Conservation (phyloP, 2,113 vertebrate genomes). For the Aegotheles bennettii region DNA sequence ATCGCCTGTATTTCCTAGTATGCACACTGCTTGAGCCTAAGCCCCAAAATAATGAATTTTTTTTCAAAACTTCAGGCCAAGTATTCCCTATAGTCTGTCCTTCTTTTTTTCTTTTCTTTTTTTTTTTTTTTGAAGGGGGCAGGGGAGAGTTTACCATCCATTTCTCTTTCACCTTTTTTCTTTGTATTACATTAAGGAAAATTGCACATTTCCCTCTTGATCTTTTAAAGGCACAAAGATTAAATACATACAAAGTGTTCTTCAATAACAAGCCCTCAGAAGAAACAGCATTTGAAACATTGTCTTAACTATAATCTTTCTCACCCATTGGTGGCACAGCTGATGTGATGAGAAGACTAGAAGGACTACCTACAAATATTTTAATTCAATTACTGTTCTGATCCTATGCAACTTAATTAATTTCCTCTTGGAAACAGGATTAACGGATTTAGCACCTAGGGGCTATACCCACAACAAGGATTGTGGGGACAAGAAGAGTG, state of each 20-base stretch:
- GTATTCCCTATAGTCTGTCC: neutral
- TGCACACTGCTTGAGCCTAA: neutral
- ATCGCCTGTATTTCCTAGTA: neutral
- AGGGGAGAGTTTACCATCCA: neutral
- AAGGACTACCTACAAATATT: neutral
- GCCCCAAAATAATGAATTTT: neutral
- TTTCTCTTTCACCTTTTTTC: neutral
- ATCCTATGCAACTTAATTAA: neutral
- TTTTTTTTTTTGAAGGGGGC: no score
- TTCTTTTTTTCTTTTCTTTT: neutral
- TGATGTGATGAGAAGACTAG: neutral
- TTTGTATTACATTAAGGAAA: neutral
- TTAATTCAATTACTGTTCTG: neutral
- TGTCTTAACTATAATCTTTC: neutral
- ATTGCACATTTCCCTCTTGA: neutral
- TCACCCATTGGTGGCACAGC: neutral
- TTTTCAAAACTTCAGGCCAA: neutral
- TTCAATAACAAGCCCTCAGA: neutral
- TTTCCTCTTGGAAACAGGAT: neutral
- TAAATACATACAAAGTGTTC: neutral
- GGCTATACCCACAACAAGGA: neutral
- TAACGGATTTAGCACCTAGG: neutral
- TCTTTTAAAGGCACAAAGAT: neutral
- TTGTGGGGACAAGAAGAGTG: neutral
- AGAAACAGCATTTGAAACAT: neutral